Percentiles rank a stretch among this genome's conserved stretches.
Conservation (phyloP, 2,113 vertebrate genomes). For the Rhodinocichla rosea region DNA sequence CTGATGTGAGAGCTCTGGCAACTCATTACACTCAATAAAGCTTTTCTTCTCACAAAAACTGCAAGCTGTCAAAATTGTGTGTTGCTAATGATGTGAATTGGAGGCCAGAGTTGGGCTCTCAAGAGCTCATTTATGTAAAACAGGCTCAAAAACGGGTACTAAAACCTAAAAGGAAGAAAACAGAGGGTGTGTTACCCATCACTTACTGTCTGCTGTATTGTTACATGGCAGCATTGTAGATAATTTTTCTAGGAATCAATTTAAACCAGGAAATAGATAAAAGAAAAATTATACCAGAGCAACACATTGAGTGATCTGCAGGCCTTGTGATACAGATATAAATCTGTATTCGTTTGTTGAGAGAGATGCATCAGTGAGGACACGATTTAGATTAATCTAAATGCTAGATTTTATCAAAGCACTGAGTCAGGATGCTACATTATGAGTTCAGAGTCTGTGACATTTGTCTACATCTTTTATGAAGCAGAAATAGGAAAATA, state of each 20-base stretch:
- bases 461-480: not conserved
- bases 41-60: not conserved
- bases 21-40: not conserved
- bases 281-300: not conserved
- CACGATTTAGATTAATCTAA: not conserved
- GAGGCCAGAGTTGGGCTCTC: not conserved
- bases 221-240: not conserved
- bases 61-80: not conserved
- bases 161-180: not conserved
- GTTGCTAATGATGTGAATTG: not conserved
- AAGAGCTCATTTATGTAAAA: not conserved
- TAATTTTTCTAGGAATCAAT: not conserved
- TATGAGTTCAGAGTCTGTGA: not conserved
- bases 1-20: not conserved
- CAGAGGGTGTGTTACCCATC: not conserved
- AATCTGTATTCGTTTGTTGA: not conserved
- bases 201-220: not conserved
- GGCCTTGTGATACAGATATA: not conserved
- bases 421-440: not conserved
- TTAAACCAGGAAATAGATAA: not conserved
- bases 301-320: not conserved
- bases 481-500: not conserved
- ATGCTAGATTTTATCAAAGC: slow-evolving; percentile 17
- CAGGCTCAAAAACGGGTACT: not conserved
- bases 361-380: not conserved